Percentiles rank a stretch among this genome's conserved stretches.
phyloP scores from a whole-genome alignment of 2,888 invertebrate species.

The Uropetala carovei region DNA sequence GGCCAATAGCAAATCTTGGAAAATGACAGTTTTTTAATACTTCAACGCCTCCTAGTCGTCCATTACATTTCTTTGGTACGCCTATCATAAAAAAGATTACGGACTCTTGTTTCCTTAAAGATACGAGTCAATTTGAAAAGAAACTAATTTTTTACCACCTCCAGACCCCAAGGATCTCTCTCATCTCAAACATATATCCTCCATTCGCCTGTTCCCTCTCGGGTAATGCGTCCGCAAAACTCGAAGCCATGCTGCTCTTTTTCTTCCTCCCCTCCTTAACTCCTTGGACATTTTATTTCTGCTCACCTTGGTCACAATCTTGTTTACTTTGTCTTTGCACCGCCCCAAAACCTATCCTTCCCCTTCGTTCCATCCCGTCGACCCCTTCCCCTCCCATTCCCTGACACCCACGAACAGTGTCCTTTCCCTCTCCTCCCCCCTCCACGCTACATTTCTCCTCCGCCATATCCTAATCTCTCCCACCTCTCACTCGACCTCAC shows the following conservation, averaged over 20 bases:
- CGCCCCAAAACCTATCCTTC: neutral
- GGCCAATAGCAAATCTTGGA: too few species aligned
- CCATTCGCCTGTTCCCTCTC: neutral
- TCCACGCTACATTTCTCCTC: neutral
- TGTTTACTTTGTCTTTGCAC: slow-evolving; percentile 50
- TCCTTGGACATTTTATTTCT: slow-evolving; percentile 22
- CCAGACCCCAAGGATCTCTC: slow-evolving; percentile 27
- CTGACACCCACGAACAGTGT: neutral
- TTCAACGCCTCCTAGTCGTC: neutral
- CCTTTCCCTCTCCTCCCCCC: neutral
- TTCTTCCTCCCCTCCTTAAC: neutral
- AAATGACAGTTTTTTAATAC: too few species aligned
- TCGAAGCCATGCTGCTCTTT: neutral
- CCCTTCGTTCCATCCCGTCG: neutral
- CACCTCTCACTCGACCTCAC: neutral
- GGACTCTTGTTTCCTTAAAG: neutral
- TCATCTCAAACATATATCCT: slow-evolving; percentile 16
- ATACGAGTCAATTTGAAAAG: neutral
- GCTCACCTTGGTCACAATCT: slow-evolving; percentile 50
- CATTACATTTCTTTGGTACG: neutral
- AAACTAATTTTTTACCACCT: slow-evolving; percentile 25
- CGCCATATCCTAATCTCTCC: neutral
- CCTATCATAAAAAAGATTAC: slow-evolving; percentile 8
- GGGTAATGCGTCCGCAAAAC: neutral
- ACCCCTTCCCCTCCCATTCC: neutral